phyloP scores from a whole-genome alignment of 1,140 invertebrate species.

The Trichonephila clavipes region DNA sequence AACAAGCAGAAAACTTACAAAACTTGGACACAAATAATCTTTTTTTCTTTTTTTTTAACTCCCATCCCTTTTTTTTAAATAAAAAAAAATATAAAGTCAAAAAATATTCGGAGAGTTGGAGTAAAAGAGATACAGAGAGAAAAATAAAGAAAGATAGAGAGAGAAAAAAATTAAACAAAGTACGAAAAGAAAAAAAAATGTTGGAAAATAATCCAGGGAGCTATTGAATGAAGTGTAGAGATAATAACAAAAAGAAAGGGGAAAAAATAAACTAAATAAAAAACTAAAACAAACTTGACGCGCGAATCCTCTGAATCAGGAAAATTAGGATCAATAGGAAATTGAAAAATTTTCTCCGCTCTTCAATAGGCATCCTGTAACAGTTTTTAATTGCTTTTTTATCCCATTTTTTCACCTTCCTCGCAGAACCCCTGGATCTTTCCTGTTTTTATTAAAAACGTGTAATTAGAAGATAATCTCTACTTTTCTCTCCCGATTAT shows the following conservation, averaged over 20 bases:
- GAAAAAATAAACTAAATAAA: constrained; percentile 12
- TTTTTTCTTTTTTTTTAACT: neutral
- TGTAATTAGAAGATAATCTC: constrained; percentile 76
- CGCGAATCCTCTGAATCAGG: constrained; percentile 54
- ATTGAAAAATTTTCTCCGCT: constrained; percentile 64
- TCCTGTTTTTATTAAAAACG: constrained; percentile 71
- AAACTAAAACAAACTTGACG: neutral
- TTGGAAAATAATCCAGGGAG: constrained; percentile 23
- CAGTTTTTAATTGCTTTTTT: constrained; percentile 77
- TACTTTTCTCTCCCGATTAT: constrained; percentile 64
- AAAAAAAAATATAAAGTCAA: neutral
- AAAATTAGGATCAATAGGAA: constrained; percentile 75
- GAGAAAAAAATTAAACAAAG: neutral
- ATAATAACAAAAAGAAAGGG: neutral
- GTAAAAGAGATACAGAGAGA: constrained; percentile 3
- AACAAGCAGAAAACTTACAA: constrained; percentile 67
- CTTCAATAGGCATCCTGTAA: constrained; percentile 73
- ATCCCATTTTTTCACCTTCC: constrained; percentile 34
- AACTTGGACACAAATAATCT: constrained; percentile 64
- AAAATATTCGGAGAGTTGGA: neutral
- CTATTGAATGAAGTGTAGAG: constrained; percentile 22
- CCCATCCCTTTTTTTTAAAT: neutral
- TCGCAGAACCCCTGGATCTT: neutral
- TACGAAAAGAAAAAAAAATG: neutral
- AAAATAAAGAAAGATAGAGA: neutral